Evolutionary conservation across 2,888 invertebrate genomes (phyloP), one percentile per base, ranked within the genome.

Genomic region (Zaprionus obscuricornis): DNA sequence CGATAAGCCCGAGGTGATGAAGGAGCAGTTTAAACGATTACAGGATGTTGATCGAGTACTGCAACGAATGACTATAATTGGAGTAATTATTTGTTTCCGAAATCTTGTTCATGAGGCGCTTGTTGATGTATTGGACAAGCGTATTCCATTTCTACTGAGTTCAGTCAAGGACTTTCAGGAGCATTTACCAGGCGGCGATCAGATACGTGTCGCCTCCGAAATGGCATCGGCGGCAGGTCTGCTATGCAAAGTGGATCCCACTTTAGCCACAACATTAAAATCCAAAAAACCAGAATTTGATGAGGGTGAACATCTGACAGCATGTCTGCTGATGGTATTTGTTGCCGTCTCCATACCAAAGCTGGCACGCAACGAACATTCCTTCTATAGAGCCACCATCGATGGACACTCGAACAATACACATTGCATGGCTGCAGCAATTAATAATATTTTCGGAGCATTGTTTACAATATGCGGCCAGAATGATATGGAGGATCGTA

Each of bases 371-470:
- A 96, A 94, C 79, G 98, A 98, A 59, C 94, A 94, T 47, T 97
- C 98, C 0, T 96, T 97, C 83, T 97, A 96, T 88, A 92, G 96
- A 56, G 95, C 97, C 0, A 95, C 96, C 0, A 91, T 96, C 55
- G 95, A 96, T 91, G 98, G 98, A 0, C 98, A 99, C 88, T 94
- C 97, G n/a, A 99, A 99, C 91, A 99, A 99, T 89, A 97, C 97
- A 63, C 99, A 99, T 89, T 99, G 99, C 88, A 96, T 99, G 93
- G 98, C 99, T 1, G 94, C 97, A 34, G 98, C 98, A 0, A 96
- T 99, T 27, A 98, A 98, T 88, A 96, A 96, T 78, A 96, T 98
- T 65, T 98, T 98, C 86, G 98, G 98, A 11, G 98, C 99, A 1
- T 91, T 99, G 47, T 99, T 99, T 87, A 97, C 98, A 1, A 96